phyloP scores from a whole-genome alignment of 1,140 invertebrate genomes.

The Panulirus ornatus region DNA sequence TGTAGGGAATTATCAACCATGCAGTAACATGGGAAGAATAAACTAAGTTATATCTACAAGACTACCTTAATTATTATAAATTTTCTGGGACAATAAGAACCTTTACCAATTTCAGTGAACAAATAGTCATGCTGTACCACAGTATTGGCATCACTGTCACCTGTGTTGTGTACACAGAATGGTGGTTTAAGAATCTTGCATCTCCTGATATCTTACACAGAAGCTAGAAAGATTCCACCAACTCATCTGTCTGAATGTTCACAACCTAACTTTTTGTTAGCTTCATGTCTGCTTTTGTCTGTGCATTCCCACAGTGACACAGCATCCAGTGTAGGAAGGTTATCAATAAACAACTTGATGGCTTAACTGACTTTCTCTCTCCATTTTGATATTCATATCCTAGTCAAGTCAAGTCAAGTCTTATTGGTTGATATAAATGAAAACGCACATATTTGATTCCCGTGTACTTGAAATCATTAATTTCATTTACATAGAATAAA shows the following conservation, averaged over 20 bases:
- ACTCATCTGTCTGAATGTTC: constrained; percentile 48
- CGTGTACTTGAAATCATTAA: no score
- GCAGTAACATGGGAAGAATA: background rate
- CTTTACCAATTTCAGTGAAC: constrained; percentile 1
- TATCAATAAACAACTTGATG: constrained; percentile 62
- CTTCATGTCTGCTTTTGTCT: constrained; percentile 59
- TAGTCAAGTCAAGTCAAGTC: no score
- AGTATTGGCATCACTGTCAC: constrained; percentile 7
- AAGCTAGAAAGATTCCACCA: constrained; percentile 28
- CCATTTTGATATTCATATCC: no score
- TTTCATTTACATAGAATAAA: no score
- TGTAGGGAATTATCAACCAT: no score
- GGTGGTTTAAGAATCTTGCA: constrained; percentile 22
- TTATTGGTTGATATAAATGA: no score
- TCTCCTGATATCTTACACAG: constrained; percentile 15
- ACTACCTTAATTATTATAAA: background rate
- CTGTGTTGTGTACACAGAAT: background rate
- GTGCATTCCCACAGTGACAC: constrained; percentile 60
- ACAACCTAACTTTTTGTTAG: constrained; percentile 47
- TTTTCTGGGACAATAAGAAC: constrained; percentile 8
- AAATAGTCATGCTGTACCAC: constrained; percentile 24
- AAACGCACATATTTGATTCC: no score
- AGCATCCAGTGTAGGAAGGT: constrained; percentile 51
- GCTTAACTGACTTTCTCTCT: constrained; percentile 31
- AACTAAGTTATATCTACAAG: background rate